A percentile compares a stretch with the other conserved stretches of the same genome.
Conservation (phyloP, 2,888 invertebrate genomes). For the Ecdyonurus torrentis region DNA sequence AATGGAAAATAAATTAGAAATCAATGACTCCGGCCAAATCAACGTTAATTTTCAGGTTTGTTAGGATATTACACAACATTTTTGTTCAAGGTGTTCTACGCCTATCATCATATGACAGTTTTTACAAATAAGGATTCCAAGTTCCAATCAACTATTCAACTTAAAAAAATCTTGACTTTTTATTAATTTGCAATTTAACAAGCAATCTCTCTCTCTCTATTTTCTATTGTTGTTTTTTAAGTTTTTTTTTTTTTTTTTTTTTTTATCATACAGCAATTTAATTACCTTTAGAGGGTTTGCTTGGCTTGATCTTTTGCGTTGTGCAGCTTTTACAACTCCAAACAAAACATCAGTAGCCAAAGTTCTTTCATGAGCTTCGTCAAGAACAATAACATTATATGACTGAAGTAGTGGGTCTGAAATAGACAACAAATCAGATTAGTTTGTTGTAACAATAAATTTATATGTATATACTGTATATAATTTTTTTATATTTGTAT, state of each 20-base stretch:
- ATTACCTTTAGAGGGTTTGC: constrained; percentile 48
- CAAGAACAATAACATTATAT: constrained; percentile 72
- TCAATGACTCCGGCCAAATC: too few relatives aligned
- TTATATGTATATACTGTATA: not conserved
- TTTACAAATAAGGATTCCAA: too few relatives aligned
- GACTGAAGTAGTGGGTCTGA: constrained; percentile 50
- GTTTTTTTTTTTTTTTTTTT: too few relatives aligned
- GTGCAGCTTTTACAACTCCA: constrained; percentile 80
- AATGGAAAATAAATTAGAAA: too few relatives aligned
- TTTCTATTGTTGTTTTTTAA: too few relatives aligned
- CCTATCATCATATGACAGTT: too few relatives aligned
- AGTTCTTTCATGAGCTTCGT: constrained; percentile 92
- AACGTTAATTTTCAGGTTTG: too few relatives aligned
- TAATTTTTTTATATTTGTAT: not conserved
- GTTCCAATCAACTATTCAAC: not conserved
- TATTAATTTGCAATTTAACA: too few relatives aligned
- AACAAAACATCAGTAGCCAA: constrained; percentile 87
- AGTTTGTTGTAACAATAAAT: not conserved
- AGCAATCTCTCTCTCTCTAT: too few relatives aligned
- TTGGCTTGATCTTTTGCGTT: constrained; percentile 47
- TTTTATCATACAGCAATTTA: too few relatives aligned
- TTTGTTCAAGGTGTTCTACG: too few relatives aligned
- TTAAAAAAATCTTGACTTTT: not conserved
- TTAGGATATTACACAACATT: too few relatives aligned
- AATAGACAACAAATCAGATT: constrained; percentile 9